Evolutionary conservation across 2,888 invertebrate species (phyloP).

Genomic region (Anodontia alba): DNA sequence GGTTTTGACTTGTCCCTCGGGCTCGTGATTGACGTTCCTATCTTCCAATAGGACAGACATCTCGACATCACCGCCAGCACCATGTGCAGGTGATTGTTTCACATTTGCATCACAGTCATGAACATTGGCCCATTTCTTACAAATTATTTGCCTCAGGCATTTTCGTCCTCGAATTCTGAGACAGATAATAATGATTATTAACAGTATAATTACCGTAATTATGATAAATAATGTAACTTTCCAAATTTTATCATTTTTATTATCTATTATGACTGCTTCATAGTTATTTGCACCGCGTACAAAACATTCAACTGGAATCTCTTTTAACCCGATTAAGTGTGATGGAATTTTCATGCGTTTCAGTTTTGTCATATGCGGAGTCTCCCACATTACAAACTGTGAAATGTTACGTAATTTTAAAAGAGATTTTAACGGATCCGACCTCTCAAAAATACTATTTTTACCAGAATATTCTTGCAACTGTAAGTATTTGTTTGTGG

Average conservation of each 20-base stretch:
- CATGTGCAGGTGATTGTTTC: constrained; percentile 14
- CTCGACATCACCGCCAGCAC: constrained; percentile 20
- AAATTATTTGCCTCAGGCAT: not conserved
- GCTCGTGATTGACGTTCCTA: no score
- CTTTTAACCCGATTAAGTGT: not conserved
- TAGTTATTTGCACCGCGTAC: no score
- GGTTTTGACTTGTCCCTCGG: no score
- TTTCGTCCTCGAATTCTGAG: no score
- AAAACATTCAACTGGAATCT: not conserved
- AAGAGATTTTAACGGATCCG: not conserved
- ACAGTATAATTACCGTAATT: no score
- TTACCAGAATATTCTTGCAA: not conserved
- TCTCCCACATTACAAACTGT: not conserved
- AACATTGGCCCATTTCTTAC: constrained; percentile 13
- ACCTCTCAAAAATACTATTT: not conserved
- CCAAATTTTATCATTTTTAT: not conserved
- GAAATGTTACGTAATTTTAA: not conserved
- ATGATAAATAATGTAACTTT: not conserved
- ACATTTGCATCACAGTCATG: constrained; percentile 23
- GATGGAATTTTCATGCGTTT: not conserved
- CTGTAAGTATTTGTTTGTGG: no score
- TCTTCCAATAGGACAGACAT: not conserved
- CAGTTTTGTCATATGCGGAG: not conserved
- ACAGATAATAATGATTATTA: no score
- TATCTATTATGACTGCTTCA: no score